Base-by-base conservation (phyloP, 2,113 vertebrate genomes). In the Oceanites oceanicus region DNA sequence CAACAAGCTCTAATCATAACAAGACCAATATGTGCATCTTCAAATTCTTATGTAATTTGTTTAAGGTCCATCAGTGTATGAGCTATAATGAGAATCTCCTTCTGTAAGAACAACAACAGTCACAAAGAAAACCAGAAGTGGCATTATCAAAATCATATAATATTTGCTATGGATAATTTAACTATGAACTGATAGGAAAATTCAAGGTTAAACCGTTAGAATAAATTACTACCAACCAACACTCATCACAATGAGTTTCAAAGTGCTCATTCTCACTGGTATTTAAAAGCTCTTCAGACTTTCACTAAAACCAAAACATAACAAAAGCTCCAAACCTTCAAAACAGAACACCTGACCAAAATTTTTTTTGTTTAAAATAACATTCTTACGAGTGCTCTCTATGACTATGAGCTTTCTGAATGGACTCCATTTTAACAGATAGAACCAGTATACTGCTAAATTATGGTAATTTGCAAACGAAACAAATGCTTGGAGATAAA, bases 301-400 rank as follows among this genome's bases (percentile, higher is more conserved):
- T 81, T 58, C 36, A 23, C 32, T 44, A 67, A 83, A 66, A 88
- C 1, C 15, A 61, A 65, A 66, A 75, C 5, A 23, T 15, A 82
- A 9, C 17, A 32, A 26, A 78, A 80, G 45, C 25, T 50, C 26
- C 42, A 90, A 86, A 66, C 4, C 42, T 55, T 73, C 38, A 70
- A 38, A 80, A 83, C 23, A 47, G 11, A 78, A 49, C 11, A 59
- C 10, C 26, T 72, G 62, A 47, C 7, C 7, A 81, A 63, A 65
- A 27, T n/a, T 29, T 29, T 2, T 34, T 18, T 16, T 61, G 67
- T 38, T 45, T 66, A 29, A 9, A 25, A 18, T 47, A 68, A 59
- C 0, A 0, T 7, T 38, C 15, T 67, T n/a, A 53, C 0, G 1
- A 74, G 50, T 5, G 13, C n/a, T 63, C 34, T 34, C 27, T 56